phyloP scores from a whole-genome alignment of 2,888 invertebrate species.

The Plutella xylostella region DNA sequence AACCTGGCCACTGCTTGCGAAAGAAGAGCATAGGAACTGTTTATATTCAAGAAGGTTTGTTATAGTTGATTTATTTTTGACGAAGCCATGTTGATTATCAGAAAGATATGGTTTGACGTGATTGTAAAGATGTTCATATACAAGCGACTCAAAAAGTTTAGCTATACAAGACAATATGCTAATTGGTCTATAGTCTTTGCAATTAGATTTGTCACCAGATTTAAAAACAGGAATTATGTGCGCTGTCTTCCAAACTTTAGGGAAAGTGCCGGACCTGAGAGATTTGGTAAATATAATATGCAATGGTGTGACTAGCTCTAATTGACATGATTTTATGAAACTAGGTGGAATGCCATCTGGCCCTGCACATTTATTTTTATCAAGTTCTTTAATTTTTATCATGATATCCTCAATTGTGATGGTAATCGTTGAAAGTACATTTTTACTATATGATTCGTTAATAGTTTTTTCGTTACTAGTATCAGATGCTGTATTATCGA shows the following conservation, averaged over 20 bases:
- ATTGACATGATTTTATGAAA: not conserved
- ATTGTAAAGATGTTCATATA: not conserved
- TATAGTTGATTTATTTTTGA: not conserved
- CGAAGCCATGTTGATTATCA: not conserved
- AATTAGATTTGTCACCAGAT: constrained; percentile 9
- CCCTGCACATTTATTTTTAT: not conserved
- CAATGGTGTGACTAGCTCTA: constrained; percentile 1
- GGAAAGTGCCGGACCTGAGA: constrained; percentile 10
- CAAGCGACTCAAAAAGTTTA: no score
- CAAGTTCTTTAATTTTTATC: not conserved
- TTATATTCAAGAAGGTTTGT: not conserved
- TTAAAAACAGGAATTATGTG: constrained; percentile 13
- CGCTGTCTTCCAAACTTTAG: constrained; percentile 13
- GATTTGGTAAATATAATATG: constrained; percentile 11
- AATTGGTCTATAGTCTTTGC: constrained; percentile 14
- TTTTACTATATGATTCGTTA: not conserved
- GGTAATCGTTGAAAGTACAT: not conserved
- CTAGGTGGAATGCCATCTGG: not conserved
- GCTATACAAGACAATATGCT: constrained; percentile 12
- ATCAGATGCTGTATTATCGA: not conserved
- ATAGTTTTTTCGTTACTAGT: not conserved
- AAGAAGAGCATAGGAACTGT: not conserved
- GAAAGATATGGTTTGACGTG: not conserved
- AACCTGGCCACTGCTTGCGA: not conserved
- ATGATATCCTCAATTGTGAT: no score